These are phyloP conservation scores for Pterostichus madidus DNA, from an alignment of 2,888 invertebrate genomes.

Conservation along the genomic window DNA sequence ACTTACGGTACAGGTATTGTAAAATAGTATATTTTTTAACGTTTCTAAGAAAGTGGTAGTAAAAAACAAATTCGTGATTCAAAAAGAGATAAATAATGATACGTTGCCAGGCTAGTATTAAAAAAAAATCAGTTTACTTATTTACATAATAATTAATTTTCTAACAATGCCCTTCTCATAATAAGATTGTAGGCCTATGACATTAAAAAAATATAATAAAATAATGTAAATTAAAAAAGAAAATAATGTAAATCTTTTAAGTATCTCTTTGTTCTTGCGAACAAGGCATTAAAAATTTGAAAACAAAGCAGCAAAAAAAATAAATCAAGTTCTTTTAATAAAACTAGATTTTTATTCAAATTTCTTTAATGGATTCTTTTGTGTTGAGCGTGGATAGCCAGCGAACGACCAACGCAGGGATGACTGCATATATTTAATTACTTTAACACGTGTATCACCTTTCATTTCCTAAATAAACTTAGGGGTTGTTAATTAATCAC, in stretches of 20 bases:
- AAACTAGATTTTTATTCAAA: constrained; percentile 35
- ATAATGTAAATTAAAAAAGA: constrained; percentile 8
- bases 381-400: background rate
- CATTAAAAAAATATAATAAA: background rate
- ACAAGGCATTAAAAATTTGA: background rate
- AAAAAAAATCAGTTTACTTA: too few species aligned
- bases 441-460: background rate
- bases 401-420: background rate
- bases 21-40: too few species aligned
- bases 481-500: background rate
- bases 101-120: too few species aligned
- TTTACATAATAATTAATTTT: too few species aligned
- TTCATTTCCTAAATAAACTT: constrained; percentile 24
- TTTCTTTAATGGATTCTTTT: constrained; percentile 32
- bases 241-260: constrained; percentile 3
- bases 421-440: constrained; percentile 16
- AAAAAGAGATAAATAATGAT: too few species aligned
- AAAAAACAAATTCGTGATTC: too few species aligned
- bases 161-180: background rate
- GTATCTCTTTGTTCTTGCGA: background rate
- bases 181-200: background rate
- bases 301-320: background rate
- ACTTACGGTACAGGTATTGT: too few species aligned
- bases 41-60: too few species aligned
- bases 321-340: constrained; percentile 13